A percentile compares a stretch with the other conserved stretches of the same genome.
These are phyloP conservation scores for Hyperoplus immaculatus DNA, from an alignment of 2,797 vertebrate genomes.

Conservation along the genomic window DNA sequence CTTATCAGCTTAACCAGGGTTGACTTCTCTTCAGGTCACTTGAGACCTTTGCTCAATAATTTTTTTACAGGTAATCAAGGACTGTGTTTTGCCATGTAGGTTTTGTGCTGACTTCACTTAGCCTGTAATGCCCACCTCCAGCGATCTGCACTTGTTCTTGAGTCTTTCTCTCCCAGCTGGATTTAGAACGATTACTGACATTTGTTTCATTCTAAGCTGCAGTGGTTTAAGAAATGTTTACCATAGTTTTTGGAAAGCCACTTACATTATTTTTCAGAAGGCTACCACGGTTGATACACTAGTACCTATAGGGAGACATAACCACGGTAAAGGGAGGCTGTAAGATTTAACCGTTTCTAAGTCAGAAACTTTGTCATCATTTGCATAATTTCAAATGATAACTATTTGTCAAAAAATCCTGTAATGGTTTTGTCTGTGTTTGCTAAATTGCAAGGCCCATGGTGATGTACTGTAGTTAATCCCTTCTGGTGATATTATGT, in stretches of 20 bases:
- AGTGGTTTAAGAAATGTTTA: conserved; percentile 35
- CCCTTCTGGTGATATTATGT: conserved; percentile 12
- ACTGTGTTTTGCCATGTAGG: neutral
- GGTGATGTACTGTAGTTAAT: neutral
- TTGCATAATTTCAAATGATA: conserved; percentile 2
- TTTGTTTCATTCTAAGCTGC: conserved; percentile 14
- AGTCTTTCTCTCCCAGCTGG: neutral
- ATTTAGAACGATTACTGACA: neutral
- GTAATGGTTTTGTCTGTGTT: too few species aligned
- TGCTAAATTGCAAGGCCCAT: neutral
- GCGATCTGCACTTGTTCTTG: neutral
- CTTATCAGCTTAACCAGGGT: neutral
- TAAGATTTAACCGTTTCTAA: conserved; percentile 30
- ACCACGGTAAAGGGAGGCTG: conserved; percentile 10
- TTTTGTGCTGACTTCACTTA: neutral
- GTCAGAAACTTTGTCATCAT: conserved; percentile 24
- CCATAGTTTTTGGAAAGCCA: conserved; percentile 24
- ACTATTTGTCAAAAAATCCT: conserved; percentile 26
- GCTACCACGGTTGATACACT: conserved; percentile 20
- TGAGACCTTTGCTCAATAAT: neutral
- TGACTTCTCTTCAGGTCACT: neutral
- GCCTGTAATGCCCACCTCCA: neutral
- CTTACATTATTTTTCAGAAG: conserved; percentile 15
- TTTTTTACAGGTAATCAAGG: neutral
- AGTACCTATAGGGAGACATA: conserved; percentile 27